Evolutionary conservation across 2,113 vertebrate genomes (phyloP), one percentile per base, ranked within the genome.

Genomic region (Tupaia tana): DNA sequence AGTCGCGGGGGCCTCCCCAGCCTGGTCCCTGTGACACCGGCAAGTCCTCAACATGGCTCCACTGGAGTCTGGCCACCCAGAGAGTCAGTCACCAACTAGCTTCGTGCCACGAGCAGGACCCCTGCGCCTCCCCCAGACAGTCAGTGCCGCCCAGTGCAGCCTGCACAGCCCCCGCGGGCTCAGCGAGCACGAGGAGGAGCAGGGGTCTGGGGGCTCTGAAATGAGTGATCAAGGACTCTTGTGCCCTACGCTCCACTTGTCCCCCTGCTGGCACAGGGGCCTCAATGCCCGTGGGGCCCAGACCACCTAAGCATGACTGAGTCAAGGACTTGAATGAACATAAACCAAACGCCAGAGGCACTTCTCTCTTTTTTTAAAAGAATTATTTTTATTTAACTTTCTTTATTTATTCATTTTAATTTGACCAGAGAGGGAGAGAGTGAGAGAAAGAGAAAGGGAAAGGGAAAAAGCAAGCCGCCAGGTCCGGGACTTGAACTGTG

Each of bases 161-260:
- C 0, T 0, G 8, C 34, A 2, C 8, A 0, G 22, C 6, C 19
- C 34, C 71, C 3, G 0, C 0, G 9, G 56, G 18, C 64, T 7
- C 0, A 8, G 24, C 0, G 0, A 9, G 22, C 59, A n/a, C 31
- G 6, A 56, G 52, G 6, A 20, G 5, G 5, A 6, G 3, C 5
- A 43, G 43, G 0, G 34, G 20, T 0, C 9, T 2, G 0, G 3
- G 34, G 2, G 29, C 86, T 22, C 66, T 0, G 54, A 12, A 13
- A 0, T 0, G 3, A 31, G 56, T 25, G 4, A 6, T 61, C 52
- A 0, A 18, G 18, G 29, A 25, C 6, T 3, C 1, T 0, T 6
- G 22, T 9, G 3, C 63, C 52, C 20, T n/a, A 18, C 1, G 1
- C 20, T 0, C 0, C 43, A 43, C 43, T 43, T 3, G 24, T 18